A percentile compares a stretch with the other conserved stretches of the same genome.
phyloP scores from a whole-genome alignment of 2,113 vertebrate genomes.

The Pelodiscus sinensis region DNA sequence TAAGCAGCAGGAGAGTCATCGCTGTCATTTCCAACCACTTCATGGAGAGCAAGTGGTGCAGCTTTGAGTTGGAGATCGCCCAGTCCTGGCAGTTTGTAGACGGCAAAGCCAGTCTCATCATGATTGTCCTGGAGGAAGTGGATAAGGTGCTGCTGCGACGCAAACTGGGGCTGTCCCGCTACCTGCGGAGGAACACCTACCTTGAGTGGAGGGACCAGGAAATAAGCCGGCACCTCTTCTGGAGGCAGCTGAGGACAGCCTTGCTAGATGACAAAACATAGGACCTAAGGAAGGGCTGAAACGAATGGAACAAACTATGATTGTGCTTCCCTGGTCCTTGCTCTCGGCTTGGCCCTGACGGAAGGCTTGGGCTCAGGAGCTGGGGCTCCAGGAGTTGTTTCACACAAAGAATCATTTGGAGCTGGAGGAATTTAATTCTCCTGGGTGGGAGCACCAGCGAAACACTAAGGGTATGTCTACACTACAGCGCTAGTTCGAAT shows the following conservation, averaged over 20 bases:
- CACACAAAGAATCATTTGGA: neutral
- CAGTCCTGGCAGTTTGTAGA: constrained; percentile 84
- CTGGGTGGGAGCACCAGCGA: neutral
- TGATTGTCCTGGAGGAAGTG: constrained; percentile 77
- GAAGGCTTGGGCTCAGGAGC: neutral
- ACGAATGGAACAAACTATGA: neutral
- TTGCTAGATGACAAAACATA: constrained; percentile 68
- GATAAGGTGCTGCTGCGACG: constrained; percentile 71
- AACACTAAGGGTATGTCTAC: neutral
- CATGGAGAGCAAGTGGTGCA: constrained; percentile 82
- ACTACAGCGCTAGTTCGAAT: too few relatives aligned
- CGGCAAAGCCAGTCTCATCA: constrained; percentile 75
- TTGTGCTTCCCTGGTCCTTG: neutral
- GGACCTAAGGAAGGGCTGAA: neutral
- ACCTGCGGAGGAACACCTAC: constrained; percentile 81
- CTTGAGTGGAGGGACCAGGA: constrained; percentile 78
- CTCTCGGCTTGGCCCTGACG: neutral
- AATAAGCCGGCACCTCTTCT: constrained; percentile 75
- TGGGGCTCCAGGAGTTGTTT: neutral
- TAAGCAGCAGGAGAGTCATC: constrained; percentile 81
- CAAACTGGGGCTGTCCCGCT: constrained; percentile 77
- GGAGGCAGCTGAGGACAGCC: constrained; percentile 76
- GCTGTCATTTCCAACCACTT: constrained; percentile 80
- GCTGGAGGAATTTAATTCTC: neutral
- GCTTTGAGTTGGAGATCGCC: constrained; percentile 83